These are phyloP conservation scores for Nipponacmea schrenckii DNA, from an alignment of 2,888 invertebrate species.

Conservation along the genomic window DNA sequence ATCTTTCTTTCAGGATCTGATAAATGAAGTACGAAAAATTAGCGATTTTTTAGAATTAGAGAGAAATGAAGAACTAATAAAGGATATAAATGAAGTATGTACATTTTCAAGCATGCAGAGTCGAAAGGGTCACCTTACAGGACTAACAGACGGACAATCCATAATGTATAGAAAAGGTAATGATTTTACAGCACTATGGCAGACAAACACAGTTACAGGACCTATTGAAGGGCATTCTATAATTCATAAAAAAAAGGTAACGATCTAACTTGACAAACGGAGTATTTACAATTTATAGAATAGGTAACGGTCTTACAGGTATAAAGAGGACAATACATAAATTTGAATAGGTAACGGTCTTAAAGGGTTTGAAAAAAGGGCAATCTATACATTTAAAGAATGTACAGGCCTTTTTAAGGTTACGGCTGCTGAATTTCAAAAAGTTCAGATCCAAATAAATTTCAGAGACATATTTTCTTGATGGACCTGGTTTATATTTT, in stretches of 20 bases:
- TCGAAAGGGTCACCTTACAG: not conserved
- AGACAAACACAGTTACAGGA: not conserved
- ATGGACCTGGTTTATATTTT: no score
- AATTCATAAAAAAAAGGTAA: slow-evolving; percentile 28
- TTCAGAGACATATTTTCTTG: no score
- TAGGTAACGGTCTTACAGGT: not conserved
- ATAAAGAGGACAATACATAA: no score
- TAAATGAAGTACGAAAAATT: not conserved
- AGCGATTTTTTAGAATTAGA: not conserved
- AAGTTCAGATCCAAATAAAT: no score
- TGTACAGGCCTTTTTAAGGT: no score
- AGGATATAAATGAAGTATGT: not conserved
- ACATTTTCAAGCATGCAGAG: not conserved
- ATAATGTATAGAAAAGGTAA: slow-evolving; percentile 30
- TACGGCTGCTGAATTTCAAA: no score
- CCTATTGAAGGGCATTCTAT: slow-evolving; percentile 13
- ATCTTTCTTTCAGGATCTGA: not conserved
- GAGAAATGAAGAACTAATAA: not conserved
- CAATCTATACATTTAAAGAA: no score
- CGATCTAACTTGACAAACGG: no score
- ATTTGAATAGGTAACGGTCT: no score
- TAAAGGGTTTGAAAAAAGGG: no score
- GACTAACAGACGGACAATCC: slow-evolving; percentile 11
- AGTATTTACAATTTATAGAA: not conserved
- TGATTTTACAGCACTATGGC: no score